These are phyloP conservation scores for Drosophila melanosoma DNA, from an alignment of 2,888 invertebrate species.

Conservation along the genomic window DNA sequence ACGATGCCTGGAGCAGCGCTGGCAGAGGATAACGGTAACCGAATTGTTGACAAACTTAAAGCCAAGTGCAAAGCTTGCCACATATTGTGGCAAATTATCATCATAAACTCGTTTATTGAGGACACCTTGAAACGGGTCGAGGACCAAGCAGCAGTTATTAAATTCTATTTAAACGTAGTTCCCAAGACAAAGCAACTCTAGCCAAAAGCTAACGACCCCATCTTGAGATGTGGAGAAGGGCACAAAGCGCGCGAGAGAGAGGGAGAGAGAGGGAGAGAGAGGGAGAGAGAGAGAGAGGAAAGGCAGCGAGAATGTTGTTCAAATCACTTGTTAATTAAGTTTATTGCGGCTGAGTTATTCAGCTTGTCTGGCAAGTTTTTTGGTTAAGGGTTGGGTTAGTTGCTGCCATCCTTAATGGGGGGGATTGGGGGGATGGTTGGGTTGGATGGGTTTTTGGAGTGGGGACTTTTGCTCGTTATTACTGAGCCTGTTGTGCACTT, in stretches of 20 bases:
- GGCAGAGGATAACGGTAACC: constrained; percentile 16
- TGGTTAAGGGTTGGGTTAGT: constrained; percentile 5
- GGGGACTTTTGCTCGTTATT: constrained; percentile 51
- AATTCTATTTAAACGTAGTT: constrained; percentile 57
- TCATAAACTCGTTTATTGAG: constrained; percentile 60
- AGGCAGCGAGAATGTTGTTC: constrained; percentile 36
- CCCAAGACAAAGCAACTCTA: constrained; percentile 13
- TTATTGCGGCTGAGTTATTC: constrained; percentile 57
- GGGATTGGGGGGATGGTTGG: not conserved
- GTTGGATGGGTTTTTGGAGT: constrained; percentile 1
- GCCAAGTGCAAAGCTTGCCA: constrained; percentile 42
- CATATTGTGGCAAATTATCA: constrained; percentile 60
- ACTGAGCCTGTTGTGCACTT: constrained; percentile 63
- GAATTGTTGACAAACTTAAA: constrained; percentile 44
- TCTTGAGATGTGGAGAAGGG: not conserved
- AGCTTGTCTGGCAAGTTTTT: constrained; percentile 36
- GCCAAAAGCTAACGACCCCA: constrained; percentile 13
- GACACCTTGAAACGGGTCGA: constrained; percentile 37
- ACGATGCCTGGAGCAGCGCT: not conserved
- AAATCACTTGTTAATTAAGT: constrained; percentile 69
- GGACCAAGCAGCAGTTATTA: constrained; percentile 38
- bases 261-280: not conserved
- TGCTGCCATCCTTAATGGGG: constrained; percentile 9
- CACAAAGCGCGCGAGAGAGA: not conserved
- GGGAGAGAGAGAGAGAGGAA: not conserved